Percentiles rank a stretch among this genome's conserved stretches.
These are phyloP conservation scores for Campopleginae sp. DNA, from an alignment of 2,888 invertebrate species.

Conservation along the genomic window DNA sequence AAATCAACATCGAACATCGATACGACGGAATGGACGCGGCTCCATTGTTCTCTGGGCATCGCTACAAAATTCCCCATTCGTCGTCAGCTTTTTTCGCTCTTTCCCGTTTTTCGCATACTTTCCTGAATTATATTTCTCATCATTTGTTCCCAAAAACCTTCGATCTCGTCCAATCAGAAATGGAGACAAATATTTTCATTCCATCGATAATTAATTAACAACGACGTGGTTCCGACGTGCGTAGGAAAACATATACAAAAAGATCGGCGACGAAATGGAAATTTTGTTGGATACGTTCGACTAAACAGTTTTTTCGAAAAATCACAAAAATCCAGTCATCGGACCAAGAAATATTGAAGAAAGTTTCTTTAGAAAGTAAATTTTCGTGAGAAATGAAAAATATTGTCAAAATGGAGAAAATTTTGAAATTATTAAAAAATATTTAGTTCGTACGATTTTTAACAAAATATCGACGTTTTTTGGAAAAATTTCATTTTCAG, in stretches of 20 bases:
- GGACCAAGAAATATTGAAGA: too few species aligned
- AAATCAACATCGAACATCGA: slow-evolving; percentile 73
- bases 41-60: slow-evolving; percentile 24
- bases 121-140: background rate
- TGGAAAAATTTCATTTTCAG: too few species aligned
- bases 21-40: slow-evolving; percentile 36
- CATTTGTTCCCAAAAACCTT: background rate
- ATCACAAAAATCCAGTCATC: too few species aligned
- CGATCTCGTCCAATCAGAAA: background rate
- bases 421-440: too few species aligned
- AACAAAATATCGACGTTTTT: too few species aligned
- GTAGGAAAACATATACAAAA: background rate
- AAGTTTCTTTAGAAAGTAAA: too few species aligned
- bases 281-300: too few species aligned
- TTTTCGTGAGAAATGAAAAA: too few species aligned
- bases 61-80: slow-evolving; percentile 26
- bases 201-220: background rate
- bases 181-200: background rate
- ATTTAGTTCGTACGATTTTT: too few species aligned
- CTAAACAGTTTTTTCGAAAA: too few species aligned
- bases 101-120: background rate
- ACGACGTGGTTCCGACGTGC: background rate
- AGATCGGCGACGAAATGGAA: background rate
- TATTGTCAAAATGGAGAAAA: too few species aligned
- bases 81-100: background rate